Conservation (phyloP, 2,888 invertebrate species). For the Clanis bilineata region DNA sequence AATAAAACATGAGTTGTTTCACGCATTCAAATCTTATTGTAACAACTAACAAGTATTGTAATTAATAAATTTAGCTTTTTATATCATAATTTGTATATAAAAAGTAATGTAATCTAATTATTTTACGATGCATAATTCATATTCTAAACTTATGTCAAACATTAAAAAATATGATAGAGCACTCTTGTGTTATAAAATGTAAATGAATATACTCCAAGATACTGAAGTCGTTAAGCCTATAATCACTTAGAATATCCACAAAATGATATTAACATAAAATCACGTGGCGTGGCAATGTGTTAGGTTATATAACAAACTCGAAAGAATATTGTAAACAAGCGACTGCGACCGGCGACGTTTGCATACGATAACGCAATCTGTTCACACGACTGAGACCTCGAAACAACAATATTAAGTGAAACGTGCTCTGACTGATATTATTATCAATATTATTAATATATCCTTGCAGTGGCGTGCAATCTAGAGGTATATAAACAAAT, state of each 20-base stretch:
- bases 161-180: background rate
- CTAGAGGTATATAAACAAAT: too few species aligned
- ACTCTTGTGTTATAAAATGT: background rate
- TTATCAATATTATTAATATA: background rate
- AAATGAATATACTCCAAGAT: too few species aligned
- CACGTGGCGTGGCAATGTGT: background rate
- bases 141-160: too few species aligned
- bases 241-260: background rate
- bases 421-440: background rate
- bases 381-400: background rate
- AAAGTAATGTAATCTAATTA: background rate
- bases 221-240: too few species aligned
- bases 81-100: background rate
- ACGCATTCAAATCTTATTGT: too few species aligned
- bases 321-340: background rate
- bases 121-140: background rate
- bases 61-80: too few species aligned
- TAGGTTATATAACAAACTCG: background rate
- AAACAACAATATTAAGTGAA: background rate
- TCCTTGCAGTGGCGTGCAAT: too few species aligned
- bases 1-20: too few species aligned
- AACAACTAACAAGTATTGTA: too few species aligned
- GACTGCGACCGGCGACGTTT: slow-evolving; percentile 6
- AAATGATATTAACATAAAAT: slow-evolving; percentile 1
- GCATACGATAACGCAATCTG: slow-evolving; percentile 20